Evolutionary conservation across 2,113 vertebrate genomes (phyloP), one percentile per base, ranked within the genome.

Genomic region (Sialia sialis): DNA sequence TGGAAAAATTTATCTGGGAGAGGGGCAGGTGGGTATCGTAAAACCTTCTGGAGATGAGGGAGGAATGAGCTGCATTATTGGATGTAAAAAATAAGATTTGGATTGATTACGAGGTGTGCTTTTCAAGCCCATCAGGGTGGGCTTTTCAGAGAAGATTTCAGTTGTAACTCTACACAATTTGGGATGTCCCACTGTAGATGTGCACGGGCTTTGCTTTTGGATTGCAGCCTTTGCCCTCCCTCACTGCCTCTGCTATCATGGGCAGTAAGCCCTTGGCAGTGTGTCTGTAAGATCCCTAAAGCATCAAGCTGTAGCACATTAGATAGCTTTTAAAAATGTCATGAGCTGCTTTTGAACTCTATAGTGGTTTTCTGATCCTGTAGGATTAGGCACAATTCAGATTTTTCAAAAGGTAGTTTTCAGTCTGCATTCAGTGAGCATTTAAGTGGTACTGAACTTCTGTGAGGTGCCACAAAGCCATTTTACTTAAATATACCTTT

Each of bases 21-120:
- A 20, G 16, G 7, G 44, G 19, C 1, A 0, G 8, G 22, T 10
- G 5, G 11, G 3, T 15, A 15, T 64, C 4, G 25, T 80, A 66
- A 90, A 88, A 58, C 16, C 27, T 58, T 44, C 51, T 39, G 34
- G 22, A 69, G 41, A 70, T 4, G 7, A 59, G 16, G 59, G 14
- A 56, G n/a, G n/a, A 83, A 55, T 51, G 13, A 66, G 34, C 16
- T 73, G 30, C 29, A 29, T 16, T 66, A 58, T 5, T 62, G 44
- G 14, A 66, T 48, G 10, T 49, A 13, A 83, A 63, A 95, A 48
- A 26, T 32, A 58, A 56, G 29, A 27, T 70, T 29, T 58, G 59
- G 34, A 18, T 64, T 49, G 54, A 19, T 48, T 46, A 34, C 4
- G 4, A 69, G 55, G 21, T 49, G 48, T 8, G 25, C 32, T 11